Base-by-base conservation (phyloP, 2,113 vertebrate species). In the Hirundichthys speculiger region DNA sequence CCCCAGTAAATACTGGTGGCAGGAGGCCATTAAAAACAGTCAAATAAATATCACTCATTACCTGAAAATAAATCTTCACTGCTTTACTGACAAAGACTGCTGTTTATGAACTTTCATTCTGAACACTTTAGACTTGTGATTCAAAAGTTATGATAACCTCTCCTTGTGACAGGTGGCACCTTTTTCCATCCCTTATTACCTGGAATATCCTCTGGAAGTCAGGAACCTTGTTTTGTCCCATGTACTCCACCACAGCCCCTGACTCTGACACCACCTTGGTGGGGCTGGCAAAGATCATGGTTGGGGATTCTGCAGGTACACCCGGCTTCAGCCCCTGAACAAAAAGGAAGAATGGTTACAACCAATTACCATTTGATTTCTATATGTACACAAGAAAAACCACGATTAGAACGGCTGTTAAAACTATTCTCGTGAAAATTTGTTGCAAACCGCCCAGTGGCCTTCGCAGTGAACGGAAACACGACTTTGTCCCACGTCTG, bases 201-300 rank as follows among this genome's bases (percentile, higher is more conserved):
- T 98, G 96, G 91, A 97, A 98, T 25, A 96, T 1, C 77, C 80
- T 96, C 88, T 97, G 96, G 19, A 96, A 72, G 21, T 96, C 93
- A n/a, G 94, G 93, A 56, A 98, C 95, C 79, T 71, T 93, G 91
- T 96, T 97, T 82, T 74, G 67, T 71, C 83, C 83, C 68, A 93
- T 51, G 85, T 88, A 93, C 75, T 94, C 70, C 42, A 77, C 89
- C 41, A 77, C 51, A 8, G 85, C 4, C 56, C 90, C 65, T 3
- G 83, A 52, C 79, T 90, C 88, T 7, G 93, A 90, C 64, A 89
- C 73, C 74, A 93, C 27, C 78, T 95, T 96, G 65, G 93, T 92
- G 69, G 95, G 95, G 15, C 92, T 92, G 71, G 93, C 93, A 78
- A 94, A 95, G 82, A 95, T 82, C 88, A 93, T 88, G 72, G 92